These are phyloP conservation scores for Centropristis striata DNA, from an alignment of 2,113 vertebrate genomes.

Conservation along the genomic window DNA sequence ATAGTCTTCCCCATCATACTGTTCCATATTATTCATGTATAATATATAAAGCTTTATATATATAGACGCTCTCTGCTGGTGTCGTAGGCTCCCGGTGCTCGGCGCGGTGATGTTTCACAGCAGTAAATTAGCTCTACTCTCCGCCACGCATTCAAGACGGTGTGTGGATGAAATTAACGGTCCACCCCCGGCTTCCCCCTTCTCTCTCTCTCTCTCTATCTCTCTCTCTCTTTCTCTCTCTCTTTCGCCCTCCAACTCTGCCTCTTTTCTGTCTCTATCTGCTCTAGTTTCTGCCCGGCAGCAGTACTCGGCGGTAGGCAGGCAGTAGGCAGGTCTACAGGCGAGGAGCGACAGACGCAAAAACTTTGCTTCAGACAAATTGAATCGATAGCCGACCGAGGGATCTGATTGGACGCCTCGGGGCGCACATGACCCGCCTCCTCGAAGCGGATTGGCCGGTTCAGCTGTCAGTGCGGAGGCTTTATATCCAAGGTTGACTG, in stretches of 20 bases:
- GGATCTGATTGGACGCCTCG: constrained; percentile 74
- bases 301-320: constrained; percentile 46
- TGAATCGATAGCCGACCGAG: constrained; percentile 58
- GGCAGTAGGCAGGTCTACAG: constrained; percentile 69
- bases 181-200: constrained; percentile 70
- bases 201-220: constrained; percentile 44
- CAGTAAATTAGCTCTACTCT: constrained; percentile 58
- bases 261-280: constrained; percentile 55
- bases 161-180: constrained; percentile 79
- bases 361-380: constrained; percentile 79
- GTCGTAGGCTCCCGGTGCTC: constrained; percentile 58
- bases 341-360: constrained; percentile 67
- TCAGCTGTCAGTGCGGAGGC: constrained; percentile 52
- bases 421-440: constrained; percentile 47
- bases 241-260: constrained; percentile 32
- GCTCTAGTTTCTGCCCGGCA: constrained; percentile 37
- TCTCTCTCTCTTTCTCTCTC: constrained; percentile 34
- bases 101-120: constrained; percentile 62
- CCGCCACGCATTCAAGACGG: constrained; percentile 76
- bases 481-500: constrained; percentile 65
- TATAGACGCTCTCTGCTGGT: constrained; percentile 27
- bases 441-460: constrained; percentile 66
- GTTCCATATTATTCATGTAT: constrained; percentile 86
- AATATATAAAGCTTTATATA: neutral
- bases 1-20: constrained; percentile 91